Conservation (phyloP, 2,113 vertebrate genomes). For the Strigops habroptila region DNA sequence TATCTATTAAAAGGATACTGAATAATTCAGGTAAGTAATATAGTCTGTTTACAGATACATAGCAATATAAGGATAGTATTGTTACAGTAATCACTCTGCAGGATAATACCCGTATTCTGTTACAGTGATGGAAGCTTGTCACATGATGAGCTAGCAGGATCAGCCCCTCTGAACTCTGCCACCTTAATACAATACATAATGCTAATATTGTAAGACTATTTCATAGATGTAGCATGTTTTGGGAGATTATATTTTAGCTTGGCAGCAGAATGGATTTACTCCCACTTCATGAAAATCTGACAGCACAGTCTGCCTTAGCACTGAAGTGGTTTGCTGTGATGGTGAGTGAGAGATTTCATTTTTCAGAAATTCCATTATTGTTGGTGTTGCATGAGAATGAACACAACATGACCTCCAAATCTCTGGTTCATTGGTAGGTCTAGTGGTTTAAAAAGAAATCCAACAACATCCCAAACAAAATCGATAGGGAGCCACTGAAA, state of each 20-base stretch:
- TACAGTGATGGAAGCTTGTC: background rate
- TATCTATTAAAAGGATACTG: background rate
- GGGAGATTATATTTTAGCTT: background rate
- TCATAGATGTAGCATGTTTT: background rate
- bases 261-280: background rate
- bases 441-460: background rate
- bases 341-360: background rate
- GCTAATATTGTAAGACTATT: background rate
- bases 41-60: accelerated
- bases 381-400: background rate
- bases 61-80: background rate
- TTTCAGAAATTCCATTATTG: background rate
- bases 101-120: background rate
- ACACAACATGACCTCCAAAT: background rate
- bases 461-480: background rate
- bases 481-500: background rate
- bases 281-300: background rate
- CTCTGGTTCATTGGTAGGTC: background rate
- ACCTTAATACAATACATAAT: background rate
- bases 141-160: background rate
- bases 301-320: background rate
- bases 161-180: background rate
- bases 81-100: background rate
- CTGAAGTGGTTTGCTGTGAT: background rate
- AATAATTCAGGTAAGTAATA: background rate